These are phyloP conservation scores for Pipistrellus pygmaeus DNA, from an alignment of 2,797 vertebrate species.

Conservation along the genomic window DNA sequence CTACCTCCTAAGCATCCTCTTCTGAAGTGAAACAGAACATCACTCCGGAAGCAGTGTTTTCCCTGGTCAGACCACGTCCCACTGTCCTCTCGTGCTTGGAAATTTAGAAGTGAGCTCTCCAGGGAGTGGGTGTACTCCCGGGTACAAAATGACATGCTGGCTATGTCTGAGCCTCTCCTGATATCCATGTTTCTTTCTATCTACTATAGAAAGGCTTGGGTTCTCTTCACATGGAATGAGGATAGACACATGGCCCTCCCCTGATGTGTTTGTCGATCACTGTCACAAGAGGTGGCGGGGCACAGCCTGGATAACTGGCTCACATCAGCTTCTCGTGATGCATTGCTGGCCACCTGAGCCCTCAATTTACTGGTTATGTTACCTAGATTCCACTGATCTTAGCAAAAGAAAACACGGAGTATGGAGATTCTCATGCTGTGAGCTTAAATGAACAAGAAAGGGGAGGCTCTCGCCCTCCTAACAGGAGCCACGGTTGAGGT, in stretches of 20 bases:
- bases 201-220: background rate
- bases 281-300: background rate
- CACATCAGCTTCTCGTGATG: background rate
- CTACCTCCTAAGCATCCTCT: too few relatives aligned
- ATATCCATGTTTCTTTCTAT: background rate
- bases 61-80: background rate
- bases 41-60: background rate
- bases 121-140: background rate
- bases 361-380: background rate
- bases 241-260: too few relatives aligned
- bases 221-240: background rate
- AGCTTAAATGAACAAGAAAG: background rate
- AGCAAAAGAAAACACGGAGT: background rate
- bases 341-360: accelerated
- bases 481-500: background rate
- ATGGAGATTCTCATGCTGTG: background rate
- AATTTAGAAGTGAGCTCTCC: background rate
- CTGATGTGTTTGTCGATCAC: accelerated
- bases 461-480: background rate
- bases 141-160: background rate
- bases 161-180: too few relatives aligned
- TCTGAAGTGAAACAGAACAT: background rate
- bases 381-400: background rate
- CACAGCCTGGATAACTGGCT: background rate
- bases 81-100: background rate